Conservation (phyloP, 2,888 invertebrate genomes). For the Nebria salina region DNA sequence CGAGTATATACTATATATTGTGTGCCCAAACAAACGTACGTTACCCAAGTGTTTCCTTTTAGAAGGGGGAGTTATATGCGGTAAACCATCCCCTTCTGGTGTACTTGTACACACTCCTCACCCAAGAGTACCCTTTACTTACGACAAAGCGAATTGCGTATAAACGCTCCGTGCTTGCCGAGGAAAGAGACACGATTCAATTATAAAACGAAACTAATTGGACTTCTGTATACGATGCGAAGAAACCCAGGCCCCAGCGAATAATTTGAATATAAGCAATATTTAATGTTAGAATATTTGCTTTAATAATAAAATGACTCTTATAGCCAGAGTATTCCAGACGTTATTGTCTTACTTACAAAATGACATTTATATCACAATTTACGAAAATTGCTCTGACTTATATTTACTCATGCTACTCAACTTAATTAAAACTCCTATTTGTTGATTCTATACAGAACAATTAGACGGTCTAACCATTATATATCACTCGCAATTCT, state of each 20-base stretch:
- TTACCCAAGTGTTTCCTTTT: neutral
- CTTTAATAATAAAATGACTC: slow-evolving; percentile 59
- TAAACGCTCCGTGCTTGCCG: neutral
- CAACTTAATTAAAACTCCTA: neutral
- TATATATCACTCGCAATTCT: no score
- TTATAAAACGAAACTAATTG: slow-evolving; percentile 20
- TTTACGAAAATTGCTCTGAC: neutral
- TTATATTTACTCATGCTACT: neutral
- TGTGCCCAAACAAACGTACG: neutral
- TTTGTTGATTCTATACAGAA: neutral
- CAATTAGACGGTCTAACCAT: no score
- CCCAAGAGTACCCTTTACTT: neutral
- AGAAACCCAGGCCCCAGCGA: slow-evolving; percentile 44
- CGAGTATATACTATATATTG: neutral
- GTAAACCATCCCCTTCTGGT: slow-evolving; percentile 1
- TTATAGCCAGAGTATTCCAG: neutral
- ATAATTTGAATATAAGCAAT: slow-evolving; percentile 62
- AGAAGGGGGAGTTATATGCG: neutral
- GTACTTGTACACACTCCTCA: neutral
- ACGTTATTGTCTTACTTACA: neutral
- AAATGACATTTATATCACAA: neutral
- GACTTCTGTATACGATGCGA: neutral
- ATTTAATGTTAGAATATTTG: slow-evolving; percentile 61
- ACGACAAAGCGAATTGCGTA: neutral
- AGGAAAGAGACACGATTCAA: slow-evolving; percentile 17